Base-by-base conservation (phyloP, 2,797 vertebrate genomes). In the Numenius phaeopus region DNA sequence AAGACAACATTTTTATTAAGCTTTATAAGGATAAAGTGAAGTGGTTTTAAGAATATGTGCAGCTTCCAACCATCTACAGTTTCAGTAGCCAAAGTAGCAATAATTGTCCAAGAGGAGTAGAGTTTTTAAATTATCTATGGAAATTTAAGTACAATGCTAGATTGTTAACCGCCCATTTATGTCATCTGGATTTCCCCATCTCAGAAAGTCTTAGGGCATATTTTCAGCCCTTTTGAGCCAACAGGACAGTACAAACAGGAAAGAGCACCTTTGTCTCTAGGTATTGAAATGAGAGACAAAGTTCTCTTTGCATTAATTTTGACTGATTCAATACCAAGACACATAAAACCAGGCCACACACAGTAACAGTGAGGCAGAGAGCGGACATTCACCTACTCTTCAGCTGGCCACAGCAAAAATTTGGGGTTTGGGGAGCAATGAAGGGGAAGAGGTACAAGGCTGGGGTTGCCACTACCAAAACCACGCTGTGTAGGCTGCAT, bases 141-240 rank as follows among this genome's bases (percentile, higher is more conserved):
- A 81, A 90, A 67, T 85, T 39, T 50, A 88, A 82, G 34, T 76
- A 87, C 94, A 94, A 89, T 24, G 67, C 26, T 32, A 86, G 55
- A 83, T 30, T 73, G 15, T 79, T 62, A 87, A 69, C 46, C 8
- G 81, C 14, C 3, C 12, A 42, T 62, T 83, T 69, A 59, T 10
- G 26, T 46, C 42, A 76, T 10, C 37, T 86, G 55, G 13, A 49
- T 83, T 92, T 93, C 37, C 44, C 17, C 26, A 64, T 39, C n/a
- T 64, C 40, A 66, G 23, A 70, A 71, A 66, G 27, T 15, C 55
- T 75, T 9, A 18, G 18, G 47, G 42, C 23, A 42, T 5, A 52
- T 82, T 90, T 94, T 57, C 39, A 89, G 46, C 8, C 39, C 23
- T 55, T 91, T 30, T 69, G 15, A 89, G 55, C 40, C 47, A 85